Evolutionary conservation across 2,113 vertebrate genomes (phyloP), one percentile per base, ranked within the genome.

Genomic region (Urocitellus parryii): DNA sequence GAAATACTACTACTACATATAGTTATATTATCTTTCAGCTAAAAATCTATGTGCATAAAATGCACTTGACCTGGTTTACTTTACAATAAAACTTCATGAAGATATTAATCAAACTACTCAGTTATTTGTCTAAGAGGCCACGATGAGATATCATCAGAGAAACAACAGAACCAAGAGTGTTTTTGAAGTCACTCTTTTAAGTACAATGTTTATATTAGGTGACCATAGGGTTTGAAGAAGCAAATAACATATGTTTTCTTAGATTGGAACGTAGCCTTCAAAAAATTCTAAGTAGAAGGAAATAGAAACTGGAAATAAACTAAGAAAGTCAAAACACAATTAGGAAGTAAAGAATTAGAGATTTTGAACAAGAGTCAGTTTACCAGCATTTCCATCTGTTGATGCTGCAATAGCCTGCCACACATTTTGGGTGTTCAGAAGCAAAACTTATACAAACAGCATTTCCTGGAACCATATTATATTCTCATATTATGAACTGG

Each of bases 181-280:
- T 20, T 91, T 72, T 85, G 37, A 83, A 92, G n/a, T 1, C 3
- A 90, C 25, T 70, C 25, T 58, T 88, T 90, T 81, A 94, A 77
- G 4, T 77, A 58, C 7, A 92, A 77, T 72, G 77, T 93, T 51
- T 5, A 1, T 58, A 65, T 87, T 90, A 89, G 25, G 24, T 51
- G 2, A 56, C 20, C 56, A 24, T 22, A 73, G 20, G 18, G 24
- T 32, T 70, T 85, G 12, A n/a, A 12, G 20, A 88, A 86, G 63
- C 22, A 92, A 93, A 79, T 88, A 78, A 92, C 95, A 92, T 51
- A 63, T 63, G 24, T 65, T 94, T 94, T 88, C 51, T 90, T 94
- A 80, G 9, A 90, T 13, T 56, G 25, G 32, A 94, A 92, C 67
- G 90, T 9, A 68, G 5, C 17, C n/a, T 91, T 11, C 65, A 91